Evolutionary conservation across 2,797 vertebrate species (phyloP), one percentile per base, ranked within the genome.

Genomic region (Denticeps clupeoides): DNA sequence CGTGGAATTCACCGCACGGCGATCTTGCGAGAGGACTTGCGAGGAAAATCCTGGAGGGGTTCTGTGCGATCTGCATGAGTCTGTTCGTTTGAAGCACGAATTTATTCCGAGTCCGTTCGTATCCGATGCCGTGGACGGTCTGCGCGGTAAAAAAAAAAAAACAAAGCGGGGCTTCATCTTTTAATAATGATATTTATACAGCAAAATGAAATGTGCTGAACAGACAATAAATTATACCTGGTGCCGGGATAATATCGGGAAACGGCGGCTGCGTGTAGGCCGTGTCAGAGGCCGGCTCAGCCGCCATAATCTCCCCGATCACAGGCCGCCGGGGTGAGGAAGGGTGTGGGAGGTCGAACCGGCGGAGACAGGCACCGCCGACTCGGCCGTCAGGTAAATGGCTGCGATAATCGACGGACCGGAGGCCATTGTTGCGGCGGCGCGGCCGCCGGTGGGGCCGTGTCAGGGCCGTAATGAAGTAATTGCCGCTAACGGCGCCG

Each of bases 161-260:
- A 15, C 23, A 31, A 59, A 70, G 66, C 51, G 56, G 47, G 43
- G 52, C 60, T 62, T 60, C 55, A 66, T 49, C 74, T 78, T 76
- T 73, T 74, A 73, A 69, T 82, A 77, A 78, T 75, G 69, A 72
- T 75, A 79, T 77, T 73, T 78, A 68, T 77, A 80, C 68, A 74
- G 69, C 71, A 77, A n/a, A 78, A 81, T 78, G 75, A 77, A 83
- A 81, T 78, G 68, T 75, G 79, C 81, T 82, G 81, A 82, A 76
- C 74, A 79, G 78, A 82, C 73, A 78, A 72, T 82, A 84, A 81
- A 82, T 82, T 80, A 79, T 78, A 73, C 64, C 65, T 73, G 53
- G 58, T 55, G 41, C 12, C 53, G 62, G 71, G 74, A 81, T 79
- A 75, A 79, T 68, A 68, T 67, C 60, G 19, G 29, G 45, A 56